These are phyloP conservation scores for Cecidostiba fungosa DNA, from an alignment of 2,888 invertebrate genomes.

Conservation along the genomic window DNA sequence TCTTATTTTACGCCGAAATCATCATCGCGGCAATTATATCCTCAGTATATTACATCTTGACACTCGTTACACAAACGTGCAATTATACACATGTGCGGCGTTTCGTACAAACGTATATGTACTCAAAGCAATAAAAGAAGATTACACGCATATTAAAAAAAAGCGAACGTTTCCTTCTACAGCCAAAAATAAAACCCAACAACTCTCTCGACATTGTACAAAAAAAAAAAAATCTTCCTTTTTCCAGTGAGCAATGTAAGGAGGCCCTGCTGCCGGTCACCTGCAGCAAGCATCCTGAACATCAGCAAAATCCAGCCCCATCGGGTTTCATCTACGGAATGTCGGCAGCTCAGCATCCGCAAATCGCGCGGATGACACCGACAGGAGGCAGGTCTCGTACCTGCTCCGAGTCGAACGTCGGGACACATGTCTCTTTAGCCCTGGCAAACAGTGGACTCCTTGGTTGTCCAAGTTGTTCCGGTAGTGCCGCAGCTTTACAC, in stretches of 20 bases:
- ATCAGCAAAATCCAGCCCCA: conserved; percentile 16
- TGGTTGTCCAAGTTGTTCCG: conserved; percentile 60
- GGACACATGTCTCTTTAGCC: conserved; percentile 55
- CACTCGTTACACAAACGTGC: neutral
- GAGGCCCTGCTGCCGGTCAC: conserved; percentile 73
- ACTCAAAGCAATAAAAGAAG: no score
- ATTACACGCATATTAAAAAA: no score
- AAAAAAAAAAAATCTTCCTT: conserved; percentile 21
- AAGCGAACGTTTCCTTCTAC: no score
- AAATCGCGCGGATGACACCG: conserved; percentile 74
- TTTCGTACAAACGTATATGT: no score
- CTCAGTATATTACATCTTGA: neutral
- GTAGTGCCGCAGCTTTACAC: conserved; percentile 66
- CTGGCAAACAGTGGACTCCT: conserved; percentile 51
- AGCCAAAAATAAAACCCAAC: neutral
- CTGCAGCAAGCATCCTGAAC: conserved; percentile 66
- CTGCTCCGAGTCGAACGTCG: conserved; percentile 72
- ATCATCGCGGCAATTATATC: neutral
- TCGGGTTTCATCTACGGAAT: conserved; percentile 10
- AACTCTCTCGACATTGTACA: neutral
- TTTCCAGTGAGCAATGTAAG: conserved; percentile 77
- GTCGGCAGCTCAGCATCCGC: conserved; percentile 43
- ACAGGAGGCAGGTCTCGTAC: conserved; percentile 76
- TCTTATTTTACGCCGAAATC: neutral
- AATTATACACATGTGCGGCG: neutral